Evolutionary conservation across 1,140 invertebrate genomes (phyloP).

Genomic region (Ips nitidus): DNA sequence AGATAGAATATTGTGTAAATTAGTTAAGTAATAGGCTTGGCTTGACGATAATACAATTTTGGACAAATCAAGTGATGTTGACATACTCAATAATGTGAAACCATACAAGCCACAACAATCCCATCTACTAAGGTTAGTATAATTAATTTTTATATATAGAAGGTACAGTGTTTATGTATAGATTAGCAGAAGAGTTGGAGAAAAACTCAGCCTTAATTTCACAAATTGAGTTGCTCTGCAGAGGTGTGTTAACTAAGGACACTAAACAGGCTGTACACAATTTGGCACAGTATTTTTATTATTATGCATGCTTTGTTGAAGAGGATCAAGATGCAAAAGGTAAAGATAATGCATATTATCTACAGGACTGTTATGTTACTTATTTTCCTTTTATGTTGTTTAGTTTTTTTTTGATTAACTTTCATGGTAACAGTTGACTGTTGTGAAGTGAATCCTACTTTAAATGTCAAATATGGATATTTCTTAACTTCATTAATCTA

Average conservation of each 20-base stretch:
- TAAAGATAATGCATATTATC: constrained; percentile 46
- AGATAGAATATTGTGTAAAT: no score
- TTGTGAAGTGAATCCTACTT: no score
- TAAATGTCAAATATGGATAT: constrained; percentile 1
- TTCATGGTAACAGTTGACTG: no score
- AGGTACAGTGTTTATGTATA: constrained; percentile 3
- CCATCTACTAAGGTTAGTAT: no score
- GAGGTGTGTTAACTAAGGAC: constrained; percentile 42
- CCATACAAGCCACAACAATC: no score
- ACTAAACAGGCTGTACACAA: constrained; percentile 39
- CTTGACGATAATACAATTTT: no score
- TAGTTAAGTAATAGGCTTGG: no score
- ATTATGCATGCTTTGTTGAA: constrained; percentile 44
- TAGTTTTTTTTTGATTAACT: no score
- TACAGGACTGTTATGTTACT: background rate
- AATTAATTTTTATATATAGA: no score
- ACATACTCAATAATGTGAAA: no score
- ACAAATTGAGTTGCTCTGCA: constrained; percentile 43
- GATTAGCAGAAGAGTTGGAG: constrained; percentile 41
- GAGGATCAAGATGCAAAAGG: constrained; percentile 20
- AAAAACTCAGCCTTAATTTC: constrained; percentile 41
- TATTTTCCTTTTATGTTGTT: no score
- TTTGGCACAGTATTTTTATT: constrained; percentile 44
- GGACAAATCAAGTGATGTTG: no score
- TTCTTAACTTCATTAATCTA: background rate